Evolutionary conservation across 2,888 invertebrate genomes (phyloP), one percentile per base, ranked within the genome.

Genomic region (Macropis europaea): DNA sequence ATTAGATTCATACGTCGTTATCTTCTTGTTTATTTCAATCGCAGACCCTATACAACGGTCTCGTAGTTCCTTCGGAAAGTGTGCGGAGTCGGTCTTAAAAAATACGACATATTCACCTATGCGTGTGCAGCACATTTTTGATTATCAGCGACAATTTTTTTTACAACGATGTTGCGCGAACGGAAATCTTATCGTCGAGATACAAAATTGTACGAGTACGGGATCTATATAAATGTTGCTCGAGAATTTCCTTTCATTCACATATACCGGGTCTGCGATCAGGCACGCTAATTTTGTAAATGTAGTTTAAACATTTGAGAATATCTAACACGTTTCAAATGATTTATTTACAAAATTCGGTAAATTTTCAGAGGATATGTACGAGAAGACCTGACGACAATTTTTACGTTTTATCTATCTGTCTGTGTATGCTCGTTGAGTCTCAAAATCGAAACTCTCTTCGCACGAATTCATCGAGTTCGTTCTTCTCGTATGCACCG

Each of bases 211-310:
- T 32, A 48, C 3, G 13, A 13, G n/a, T 48, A 48, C 47, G 17
- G 43, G 43, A 63, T 59, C 36, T 28, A 53, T n/a, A n/a, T 57
- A 50, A 64, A 59, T 36, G 30, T 72, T 38, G 26, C 13, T 38
- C 9, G 13, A 45, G 3, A 28, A 15, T 26, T 19, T 3, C 17
- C 13, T 45, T 36, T 17, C 1, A n/a, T 67, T 56, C 38, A 36
- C 6, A 13, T 38, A 22, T 56, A 61, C 53, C 19, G 59, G 76
- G 45, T 66, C 67, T 69, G 62, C 76, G 57, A 79, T 78, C 67
- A 78, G 76, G 73, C 69, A 73, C 79, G 50, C 73, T 48, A 66
- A 67, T 67, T 73, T 69, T 56, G 54, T 66, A 60, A 76, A 36
- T 48, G 45, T 57, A 52, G 45, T 50, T 53, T 50, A 60, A 69